These are phyloP conservation scores for Mythimna impura DNA, from an alignment of 2,888 invertebrate genomes.

Conservation along the genomic window DNA sequence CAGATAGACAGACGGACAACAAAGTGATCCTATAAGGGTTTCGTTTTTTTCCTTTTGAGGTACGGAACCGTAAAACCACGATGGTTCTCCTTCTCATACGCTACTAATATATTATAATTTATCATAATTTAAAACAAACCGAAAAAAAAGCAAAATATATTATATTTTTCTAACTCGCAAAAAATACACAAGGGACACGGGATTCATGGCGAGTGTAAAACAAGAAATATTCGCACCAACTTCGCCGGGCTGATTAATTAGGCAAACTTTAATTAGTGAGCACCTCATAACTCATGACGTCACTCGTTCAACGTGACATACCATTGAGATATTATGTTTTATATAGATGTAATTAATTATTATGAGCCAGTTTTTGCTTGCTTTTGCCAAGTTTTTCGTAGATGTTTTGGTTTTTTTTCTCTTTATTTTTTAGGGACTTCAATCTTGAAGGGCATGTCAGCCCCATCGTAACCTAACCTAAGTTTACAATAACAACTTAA, in stretches of 20 bases:
- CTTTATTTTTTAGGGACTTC: no score
- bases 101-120: no score
- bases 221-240: constrained; percentile 62
- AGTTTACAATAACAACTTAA: no score
- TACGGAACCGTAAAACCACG: no score
- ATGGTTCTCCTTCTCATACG: no score
- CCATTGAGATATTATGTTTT: constrained; percentile 57
- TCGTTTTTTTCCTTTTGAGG: no score
- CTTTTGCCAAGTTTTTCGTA: neutral
- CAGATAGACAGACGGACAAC: no score
- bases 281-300: constrained; percentile 72
- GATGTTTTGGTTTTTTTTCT: neutral
- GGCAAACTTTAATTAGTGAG: constrained; percentile 80
- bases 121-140: no score
- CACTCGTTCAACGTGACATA: constrained; percentile 65
- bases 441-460: no score
- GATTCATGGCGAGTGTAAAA: constrained; percentile 55
- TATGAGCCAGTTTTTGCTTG: constrained; percentile 30
- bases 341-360: constrained; percentile 42
- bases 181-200: constrained; percentile 30
- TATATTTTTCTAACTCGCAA: constrained; percentile 23
- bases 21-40: no score
- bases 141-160: neutral
- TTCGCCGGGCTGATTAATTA: constrained; percentile 77
- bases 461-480: no score